Evolutionary conservation across 2,888 invertebrate genomes (phyloP).

Genomic region (Scotopteryx bipunctaria): DNA sequence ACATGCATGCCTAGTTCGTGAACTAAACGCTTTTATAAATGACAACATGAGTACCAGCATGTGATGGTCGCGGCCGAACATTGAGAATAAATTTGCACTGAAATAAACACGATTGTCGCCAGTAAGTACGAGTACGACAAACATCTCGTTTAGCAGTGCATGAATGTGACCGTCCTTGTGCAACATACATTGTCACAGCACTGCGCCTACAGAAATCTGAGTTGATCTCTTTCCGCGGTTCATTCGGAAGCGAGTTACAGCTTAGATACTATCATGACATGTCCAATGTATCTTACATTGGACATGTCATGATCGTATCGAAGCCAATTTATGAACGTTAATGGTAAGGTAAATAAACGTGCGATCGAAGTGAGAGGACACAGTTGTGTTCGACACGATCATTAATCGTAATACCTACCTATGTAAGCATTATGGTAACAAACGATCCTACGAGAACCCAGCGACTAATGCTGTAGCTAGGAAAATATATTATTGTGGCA

Average conservation of each 20-base stretch:
- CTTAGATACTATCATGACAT: too few relatives aligned
- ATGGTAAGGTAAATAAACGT: slow-evolving; percentile 45
- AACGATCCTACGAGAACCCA: slow-evolving; percentile 35
- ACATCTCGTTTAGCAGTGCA: slow-evolving; percentile 41
- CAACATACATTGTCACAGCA: slow-evolving; percentile 53
- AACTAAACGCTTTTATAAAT: slow-evolving; percentile 29
- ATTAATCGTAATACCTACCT: slow-evolving; percentile 20
- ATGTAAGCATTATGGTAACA: slow-evolving; percentile 32
- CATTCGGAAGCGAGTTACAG: slow-evolving; percentile 51
- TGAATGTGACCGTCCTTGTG: slow-evolving; percentile 74
- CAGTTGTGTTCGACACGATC: slow-evolving; percentile 9
- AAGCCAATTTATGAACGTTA: slow-evolving; percentile 35
- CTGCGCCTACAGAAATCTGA: slow-evolving; percentile 53
- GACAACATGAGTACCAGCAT: slow-evolving; percentile 20
- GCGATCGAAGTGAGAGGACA: slow-evolving; percentile 32
- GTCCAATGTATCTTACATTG: slow-evolving; percentile 46
- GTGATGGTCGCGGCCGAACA: slow-evolving; percentile 25
- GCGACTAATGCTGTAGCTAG: slow-evolving; percentile 32
- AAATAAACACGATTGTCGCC: slow-evolving; percentile 29
- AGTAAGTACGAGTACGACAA: slow-evolving; percentile 14
- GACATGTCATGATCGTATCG: slow-evolving; percentile 41
- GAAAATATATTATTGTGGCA: slow-evolving; percentile 32
- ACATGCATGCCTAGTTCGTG: slow-evolving; percentile 24
- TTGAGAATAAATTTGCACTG: slow-evolving; percentile 21
- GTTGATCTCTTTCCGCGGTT: slow-evolving; percentile 55